Evolutionary conservation across 2,797 vertebrate genomes (phyloP), one percentile per base, ranked within the genome.

Genomic region (Triplophysa bombifrons): DNA sequence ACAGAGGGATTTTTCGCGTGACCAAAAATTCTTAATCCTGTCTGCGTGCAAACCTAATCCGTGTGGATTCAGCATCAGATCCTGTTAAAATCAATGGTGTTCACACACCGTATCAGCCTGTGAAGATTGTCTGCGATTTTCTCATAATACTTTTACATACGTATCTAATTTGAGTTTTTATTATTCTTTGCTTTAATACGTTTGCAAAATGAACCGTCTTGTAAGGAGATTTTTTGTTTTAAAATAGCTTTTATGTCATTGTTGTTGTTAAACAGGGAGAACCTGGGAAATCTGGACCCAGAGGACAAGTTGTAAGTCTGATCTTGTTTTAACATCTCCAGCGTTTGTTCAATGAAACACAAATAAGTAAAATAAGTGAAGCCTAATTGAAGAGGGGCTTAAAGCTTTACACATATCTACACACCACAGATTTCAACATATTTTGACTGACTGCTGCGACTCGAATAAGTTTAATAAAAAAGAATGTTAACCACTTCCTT

Each of bases 221-320:
- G 22, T 14, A 2, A 25, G 56, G 22, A 6, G 12, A 27, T 14
- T 27, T 60, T 25, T 12, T 7, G 22, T 61, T 16, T 38, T 64
- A 69, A 22, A 48, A 81, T 46, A 77, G 3, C 3, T 76, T 46
- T 7, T 20, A 13, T 72, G 12, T 65, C 12, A 55, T 71, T 74
- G 51, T 83, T 41, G 74, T 83, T 80, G n/a, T 82, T 66, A 34
- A 82, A 68, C 85, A 99, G 98, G 97, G 98, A 73, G 97, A 99
- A 91, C 96, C 96, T 86, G 97, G 98, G 63, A 88, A 92, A 56
- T 51, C 93, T 80, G 98, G 98, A 88, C 92, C 94, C 84, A 96
- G 94, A 86, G 98, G 97, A 88, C 85, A 92, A 88, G 90, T 96
- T 66, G 98, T 99, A 92, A 96, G 96, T 96, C 11, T n/a, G 16